Evolutionary conservation across 2,888 invertebrate genomes (phyloP).

Genomic region (Sphinx pinastri): DNA sequence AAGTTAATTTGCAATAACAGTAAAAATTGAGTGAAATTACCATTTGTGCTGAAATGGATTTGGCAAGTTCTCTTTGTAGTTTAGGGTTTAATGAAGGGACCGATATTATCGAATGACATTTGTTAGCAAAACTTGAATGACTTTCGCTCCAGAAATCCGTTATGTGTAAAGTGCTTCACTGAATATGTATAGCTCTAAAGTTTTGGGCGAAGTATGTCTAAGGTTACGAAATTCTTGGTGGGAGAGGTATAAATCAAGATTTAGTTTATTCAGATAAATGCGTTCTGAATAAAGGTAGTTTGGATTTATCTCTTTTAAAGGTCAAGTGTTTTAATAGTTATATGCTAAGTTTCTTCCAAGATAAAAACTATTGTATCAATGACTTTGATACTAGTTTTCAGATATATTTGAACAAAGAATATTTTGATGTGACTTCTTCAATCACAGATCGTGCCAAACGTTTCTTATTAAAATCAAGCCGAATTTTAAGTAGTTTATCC

Average conservation of each 20-base stretch:
- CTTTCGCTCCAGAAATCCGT: slow-evolving; percentile 33
- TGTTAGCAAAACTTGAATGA: slow-evolving; percentile 47
- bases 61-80: slow-evolving; percentile 46
- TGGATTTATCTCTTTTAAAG: not conserved
- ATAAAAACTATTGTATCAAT: not conserved
- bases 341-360: not conserved
- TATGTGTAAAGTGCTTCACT: slow-evolving; percentile 35
- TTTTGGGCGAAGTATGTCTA: not conserved
- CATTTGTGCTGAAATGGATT: slow-evolving; percentile 38
- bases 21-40: slow-evolving; percentile 45
- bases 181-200: not conserved
- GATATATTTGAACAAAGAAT: no score
- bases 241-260: not conserved
- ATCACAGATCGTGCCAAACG: no score
- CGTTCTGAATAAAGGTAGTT: not conserved
- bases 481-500: no score
- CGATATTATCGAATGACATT: slow-evolving; percentile 46
- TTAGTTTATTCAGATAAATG: not conserved
- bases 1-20: slow-evolving; percentile 45
- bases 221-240: slow-evolving; percentile 1
- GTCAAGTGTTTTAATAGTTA: not conserved
- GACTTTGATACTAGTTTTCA: not conserved
- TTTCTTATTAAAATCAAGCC: no score
- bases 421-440: not conserved
- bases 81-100: slow-evolving; percentile 49